Evolutionary conservation across 2,797 vertebrate species (phyloP), one percentile per base, ranked within the genome.

Genomic region (Myotis daubentonii): DNA sequence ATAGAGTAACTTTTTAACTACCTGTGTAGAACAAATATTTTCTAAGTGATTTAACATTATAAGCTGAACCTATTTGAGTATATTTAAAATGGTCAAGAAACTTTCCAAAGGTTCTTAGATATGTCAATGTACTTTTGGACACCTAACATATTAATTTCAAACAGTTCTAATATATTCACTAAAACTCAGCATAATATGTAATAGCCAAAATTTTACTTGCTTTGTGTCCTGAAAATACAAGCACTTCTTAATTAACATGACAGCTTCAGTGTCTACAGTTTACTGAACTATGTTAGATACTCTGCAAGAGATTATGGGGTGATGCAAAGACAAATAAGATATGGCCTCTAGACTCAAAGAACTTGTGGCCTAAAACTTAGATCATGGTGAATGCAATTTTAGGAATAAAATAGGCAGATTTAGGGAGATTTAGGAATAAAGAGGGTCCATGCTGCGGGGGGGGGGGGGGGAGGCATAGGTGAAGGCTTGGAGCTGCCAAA

Each of bases 171-270:
- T 36, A 8, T 68, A 53, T 68, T 78, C 80, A 91, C 28, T 71
- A 79, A 92, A 88, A 55, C 25, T 3, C 7, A 72, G 9, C 1
- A 7, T 5, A 36, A 20, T 89, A 57, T 53, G 28, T 75, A 79
- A 89, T 47, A 92, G 16, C 2, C 22, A 55, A 2, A 16, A 20
- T 87, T 79, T 78, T 74, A 84, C 30, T 65, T 78, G 5, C 36
- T 47, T 92, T 84, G 25, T 41, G 60, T 95, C 49, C 28, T 96
- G 23, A 92, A 91, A 82, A 36, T 74, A 11, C 7, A 88, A 84
- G 36, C 49, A 75, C 1, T 66, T 82, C 23, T 36, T 86, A 25
- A 81, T 78, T 92, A 83, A 74, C 20, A n/a, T 47, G 36, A 89
- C 6, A 41, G 19, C 4, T 74, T 93, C 79, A 79, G 13, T 93